phyloP scores from a whole-genome alignment of 2,888 invertebrate genomes.

The Hybos culiciformis region DNA sequence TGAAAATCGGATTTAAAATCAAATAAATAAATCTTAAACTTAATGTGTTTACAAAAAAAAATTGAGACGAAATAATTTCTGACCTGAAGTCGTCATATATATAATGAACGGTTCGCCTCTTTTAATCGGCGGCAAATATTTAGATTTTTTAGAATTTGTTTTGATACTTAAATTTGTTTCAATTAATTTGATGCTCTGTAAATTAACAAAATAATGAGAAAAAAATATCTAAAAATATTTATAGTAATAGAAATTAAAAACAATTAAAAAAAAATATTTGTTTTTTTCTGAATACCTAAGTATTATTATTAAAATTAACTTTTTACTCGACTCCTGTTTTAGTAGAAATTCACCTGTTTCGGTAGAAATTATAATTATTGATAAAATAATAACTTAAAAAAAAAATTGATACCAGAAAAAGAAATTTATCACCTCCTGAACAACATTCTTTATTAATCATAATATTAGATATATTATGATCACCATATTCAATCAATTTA shows the following conservation, averaged over 20 bases:
- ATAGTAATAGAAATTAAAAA: background rate
- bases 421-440: too few species aligned
- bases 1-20: slow-evolving; percentile 8
- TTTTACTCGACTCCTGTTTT: too few species aligned
- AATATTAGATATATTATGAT: too few species aligned
- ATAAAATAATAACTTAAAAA: too few species aligned
- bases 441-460: too few species aligned
- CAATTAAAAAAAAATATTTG: background rate
- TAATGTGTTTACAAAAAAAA: background rate
- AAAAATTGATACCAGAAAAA: too few species aligned
- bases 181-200: slow-evolving; percentile 58
- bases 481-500: too few species aligned
- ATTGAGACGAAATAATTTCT: too few species aligned
- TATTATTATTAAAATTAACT: too few species aligned
- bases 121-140: slow-evolving; percentile 69
- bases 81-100: slow-evolving; percentile 80
- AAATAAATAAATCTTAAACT: slow-evolving; percentile 5
- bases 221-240: background rate
- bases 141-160: slow-evolving; percentile 60
- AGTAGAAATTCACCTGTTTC: too few species aligned
- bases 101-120: slow-evolving; percentile 70
- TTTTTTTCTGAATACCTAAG: too few species aligned
- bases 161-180: slow-evolving; percentile 59
- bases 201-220: slow-evolving; percentile 16
- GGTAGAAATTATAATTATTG: too few species aligned